Evolutionary conservation across 2,797 vertebrate species (phyloP).

Genomic region (Kryptopterus vitreolus): DNA sequence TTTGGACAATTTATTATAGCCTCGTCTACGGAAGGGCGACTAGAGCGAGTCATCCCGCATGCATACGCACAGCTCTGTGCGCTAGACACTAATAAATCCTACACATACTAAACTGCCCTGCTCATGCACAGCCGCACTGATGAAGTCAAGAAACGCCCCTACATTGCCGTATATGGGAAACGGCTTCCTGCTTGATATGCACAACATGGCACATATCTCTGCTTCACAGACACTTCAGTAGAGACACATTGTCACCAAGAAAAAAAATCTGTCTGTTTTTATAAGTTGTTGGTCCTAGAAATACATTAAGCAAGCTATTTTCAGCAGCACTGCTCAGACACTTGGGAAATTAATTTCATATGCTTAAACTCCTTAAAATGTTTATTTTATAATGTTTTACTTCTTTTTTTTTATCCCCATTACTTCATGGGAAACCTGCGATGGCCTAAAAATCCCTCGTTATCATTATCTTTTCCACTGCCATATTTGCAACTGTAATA

Average conservation of each 20-base stretch:
- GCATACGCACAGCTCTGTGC: neutral
- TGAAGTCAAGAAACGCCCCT: neutral
- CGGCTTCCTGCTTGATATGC: neutral
- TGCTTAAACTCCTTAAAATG: neutral
- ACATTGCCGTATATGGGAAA: neutral
- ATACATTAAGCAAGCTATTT: neutral
- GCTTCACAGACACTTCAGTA: neutral
- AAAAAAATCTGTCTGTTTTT: neutral
- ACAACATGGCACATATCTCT: neutral
- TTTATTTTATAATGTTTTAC: neutral
- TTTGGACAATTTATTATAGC: neutral
- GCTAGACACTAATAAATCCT: neutral
- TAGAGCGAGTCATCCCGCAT: neutral
- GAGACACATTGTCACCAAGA: neutral
- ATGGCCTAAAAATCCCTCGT: neutral
- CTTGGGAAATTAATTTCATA: neutral
- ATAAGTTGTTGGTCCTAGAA: neutral
- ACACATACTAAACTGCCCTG: neutral
- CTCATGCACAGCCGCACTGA: neutral
- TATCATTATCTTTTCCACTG: neutral
- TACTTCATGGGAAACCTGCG: neutral
- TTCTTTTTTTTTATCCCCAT: neutral
- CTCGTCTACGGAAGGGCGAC: neutral
- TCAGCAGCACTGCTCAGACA: neutral
- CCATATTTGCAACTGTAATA: neutral